phyloP scores from a whole-genome alignment of 2,113 vertebrate genomes.

The Puma concolor region DNA sequence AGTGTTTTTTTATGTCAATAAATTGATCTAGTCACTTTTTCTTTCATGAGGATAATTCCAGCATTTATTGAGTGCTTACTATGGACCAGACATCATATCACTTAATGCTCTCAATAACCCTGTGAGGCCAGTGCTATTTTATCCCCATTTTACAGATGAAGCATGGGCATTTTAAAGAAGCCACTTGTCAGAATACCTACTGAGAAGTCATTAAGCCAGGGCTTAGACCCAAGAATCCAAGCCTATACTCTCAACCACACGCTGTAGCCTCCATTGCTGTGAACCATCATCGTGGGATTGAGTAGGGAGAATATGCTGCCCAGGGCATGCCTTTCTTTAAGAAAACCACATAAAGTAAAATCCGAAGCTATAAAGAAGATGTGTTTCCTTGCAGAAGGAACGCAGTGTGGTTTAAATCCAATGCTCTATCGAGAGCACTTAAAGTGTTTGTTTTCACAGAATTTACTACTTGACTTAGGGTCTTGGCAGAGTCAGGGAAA shows the following conservation, averaged over 20 bases:
- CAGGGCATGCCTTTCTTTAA: slow-evolving; percentile 8
- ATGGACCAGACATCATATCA: not conserved
- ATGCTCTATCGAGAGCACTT: not conserved
- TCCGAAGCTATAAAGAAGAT: slow-evolving; percentile 33
- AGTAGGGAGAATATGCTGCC: not conserved
- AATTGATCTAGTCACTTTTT: not conserved
- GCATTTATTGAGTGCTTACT: not conserved
- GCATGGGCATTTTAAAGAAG: not conserved
- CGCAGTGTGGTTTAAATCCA: slow-evolving; percentile 23
- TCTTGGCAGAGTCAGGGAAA: slow-evolving; percentile 23
- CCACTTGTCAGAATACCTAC: not conserved
- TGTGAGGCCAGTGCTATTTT: not conserved
- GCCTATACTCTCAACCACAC: not conserved
- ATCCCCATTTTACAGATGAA: not conserved
- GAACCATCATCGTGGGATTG: not conserved
- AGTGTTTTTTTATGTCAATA: not conserved
- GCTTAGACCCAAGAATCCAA: not conserved
- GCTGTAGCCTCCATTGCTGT: not conserved
- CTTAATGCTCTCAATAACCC: not conserved
- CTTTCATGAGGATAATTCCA: not conserved
- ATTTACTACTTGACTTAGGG: slow-evolving; percentile 62
- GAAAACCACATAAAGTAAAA: slow-evolving; percentile 51
- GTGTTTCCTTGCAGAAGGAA: slow-evolving; percentile 34
- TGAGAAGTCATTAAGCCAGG: not conserved
- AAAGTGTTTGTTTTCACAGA: slow-evolving; percentile 55